Evolutionary conservation across 2,888 invertebrate genomes (phyloP), one percentile per base, ranked within the genome.

Genomic region (Cantharis lateralis): DNA sequence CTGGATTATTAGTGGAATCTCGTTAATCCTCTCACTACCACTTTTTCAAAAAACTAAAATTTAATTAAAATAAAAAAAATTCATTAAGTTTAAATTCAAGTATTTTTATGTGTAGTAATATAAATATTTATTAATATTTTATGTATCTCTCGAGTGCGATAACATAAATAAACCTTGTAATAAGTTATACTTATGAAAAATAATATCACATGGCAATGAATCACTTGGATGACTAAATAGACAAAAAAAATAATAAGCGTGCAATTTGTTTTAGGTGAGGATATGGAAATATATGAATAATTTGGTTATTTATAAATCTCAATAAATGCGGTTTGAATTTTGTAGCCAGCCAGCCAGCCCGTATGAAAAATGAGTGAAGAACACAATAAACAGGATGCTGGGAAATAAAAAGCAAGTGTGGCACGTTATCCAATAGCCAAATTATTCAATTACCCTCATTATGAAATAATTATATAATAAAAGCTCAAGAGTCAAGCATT

Each of bases 381-480:
- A 48, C n/a, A 48, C 48, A 66, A 66, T 66, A 20, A 66, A 20
- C 64, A 66, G 64, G 64, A 66, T 66, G 64, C 24, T 20, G 64
- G 20, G 64, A 66, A 66, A 66, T 66, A 66, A 66, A 63, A 66
- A 66, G n/a, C 64, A 66, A 66, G 64, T 66, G 64, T 16, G 16
- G 64, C 64, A 24, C 24, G 64, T 66, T 66, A 66, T 66, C 64
- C 18, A 66, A 66, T 66, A 80, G 81, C 81, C 83, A 83, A 83
- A 83, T 83, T 82, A 80, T 78, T 77, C 80, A 71, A 81, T 83
- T 83, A 81, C 78, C 75, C 78, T 76, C 79, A 80, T 81, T 79
- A 79, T 62, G 74, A 73, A 66, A 71, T 80, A 81, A 81, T 82
- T 83, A 82, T 81, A 76, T 77, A 80, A 83, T 83, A 78, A 82